Base-by-base conservation (phyloP, 2,888 invertebrate genomes). In the Creontiades dilutus region DNA sequence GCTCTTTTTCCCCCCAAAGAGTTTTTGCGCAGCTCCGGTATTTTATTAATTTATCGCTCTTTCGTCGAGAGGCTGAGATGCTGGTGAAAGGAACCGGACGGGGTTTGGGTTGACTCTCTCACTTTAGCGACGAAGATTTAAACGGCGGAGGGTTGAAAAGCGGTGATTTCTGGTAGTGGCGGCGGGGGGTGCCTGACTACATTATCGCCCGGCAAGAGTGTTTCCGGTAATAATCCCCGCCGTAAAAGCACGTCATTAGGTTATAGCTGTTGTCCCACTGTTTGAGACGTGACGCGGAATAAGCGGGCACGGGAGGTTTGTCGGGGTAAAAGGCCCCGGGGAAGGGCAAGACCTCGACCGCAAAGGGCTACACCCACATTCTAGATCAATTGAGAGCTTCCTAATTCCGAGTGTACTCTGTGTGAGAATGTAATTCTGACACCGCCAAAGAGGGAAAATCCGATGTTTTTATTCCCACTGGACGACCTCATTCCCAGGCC, bases 181-280 rank as follows among this genome's bases (percentile, higher is more conserved):
- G 23, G 19, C 11, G 23, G 23, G 68, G 68, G 23, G 37, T 37
- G 11, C 3, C 12, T 19, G 68, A 68, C 68, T 68, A 68, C 23
- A 68, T 68, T 68, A 68, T 68, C 68, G 68, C 68, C 23, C 23
- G 23, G 68, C 68, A 68, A 68, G 68, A 68, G 68, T 68, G 68
- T 23, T 68, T 19, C 23, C 13, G 68, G 23, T 78, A 78, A 78
- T 78, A 78, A 78, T 78, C 78, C 16, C 16, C 23, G 68, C 78
- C 46, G 37, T 78, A 46, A 78, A 78, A 78, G 78, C 46, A 47
- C 37, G 78, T 78, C 78, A 78, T 78, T 78, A 78, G 78, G 78
- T 78, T 47, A 37, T 78, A 47, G n/a, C 47, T 37, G 47, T 37
- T 47, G 37, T 19, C 47, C 19, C 19, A 19, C 37, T n/a, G 47